Base-by-base conservation (phyloP, 2,888 invertebrate species). In the Xestia rhomboidea region DNA sequence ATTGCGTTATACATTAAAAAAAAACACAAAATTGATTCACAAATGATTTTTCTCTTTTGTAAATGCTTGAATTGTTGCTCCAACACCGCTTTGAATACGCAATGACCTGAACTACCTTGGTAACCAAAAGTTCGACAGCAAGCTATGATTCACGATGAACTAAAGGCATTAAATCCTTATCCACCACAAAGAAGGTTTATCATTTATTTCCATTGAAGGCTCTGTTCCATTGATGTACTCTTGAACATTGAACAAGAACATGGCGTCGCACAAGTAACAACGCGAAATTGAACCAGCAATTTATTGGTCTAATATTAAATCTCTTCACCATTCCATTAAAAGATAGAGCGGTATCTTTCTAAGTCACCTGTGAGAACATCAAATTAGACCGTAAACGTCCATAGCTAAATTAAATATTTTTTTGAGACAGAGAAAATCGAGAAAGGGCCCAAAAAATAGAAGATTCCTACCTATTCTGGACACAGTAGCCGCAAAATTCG, bases 201-300 rank as follows among this genome's bases (percentile, higher is more conserved):
- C 2, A 13, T 38, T 30, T 8, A 73, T 30, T 30, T 24, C 18
- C 1, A 41, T 51, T 51, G 2, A 24, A 38, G 15, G 4, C 10
- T n/a, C n/a, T n/a, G n/a, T n/a, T n/a, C n/a, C n/a, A n/a, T n/a
- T n/a, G 21, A 46, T 13, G 15, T 6, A 3, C 24, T 51, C 41
- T 54, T 73, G 30, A 54, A 30, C 41, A 13, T n/a, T 51, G 1
- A 41, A n/a, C 18, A 21, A 41, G 41, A 54, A 74, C 54, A 34
- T n/a, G 51, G 41, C 41, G 3, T 73, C 73, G 6, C n/a, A 41
- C 41, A 30, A 41, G 13, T n/a, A 3, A 5, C n/a, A 73, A 73
- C 54, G n/a, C 54, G 13, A 18, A 41, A 73, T 54, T n/a, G n/a
- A 44, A 44, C n/a, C 10, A 73, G n/a, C 30, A 13, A 54, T 73